A percentile compares a stretch with the other conserved stretches of the same genome.
These are phyloP conservation scores for Charina bottae DNA, from an alignment of 2,113 vertebrate genomes.

Conservation along the genomic window DNA sequence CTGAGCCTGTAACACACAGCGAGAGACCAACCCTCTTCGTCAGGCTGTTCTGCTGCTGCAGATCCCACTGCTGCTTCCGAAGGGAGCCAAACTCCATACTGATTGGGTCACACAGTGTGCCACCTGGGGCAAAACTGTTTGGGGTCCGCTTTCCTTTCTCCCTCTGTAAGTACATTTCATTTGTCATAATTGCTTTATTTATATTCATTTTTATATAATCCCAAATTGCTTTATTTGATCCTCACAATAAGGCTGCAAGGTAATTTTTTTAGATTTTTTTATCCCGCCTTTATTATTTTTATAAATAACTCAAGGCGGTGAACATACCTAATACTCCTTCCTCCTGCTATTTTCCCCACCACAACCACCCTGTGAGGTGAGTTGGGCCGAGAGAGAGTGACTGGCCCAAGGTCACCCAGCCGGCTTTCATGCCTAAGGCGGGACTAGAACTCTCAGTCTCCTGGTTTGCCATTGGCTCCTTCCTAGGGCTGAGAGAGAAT, in stretches of 20 bases:
- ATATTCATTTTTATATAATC: not conserved
- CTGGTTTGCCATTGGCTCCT: no score
- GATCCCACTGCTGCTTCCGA: not conserved
- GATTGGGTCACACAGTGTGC: not conserved
- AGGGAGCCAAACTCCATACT: not conserved
- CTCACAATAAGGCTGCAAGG: not conserved
- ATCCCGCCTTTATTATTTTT: no score
- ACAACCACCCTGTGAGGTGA: no score
- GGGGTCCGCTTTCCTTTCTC: not conserved
- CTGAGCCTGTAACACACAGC: constrained; percentile 64
- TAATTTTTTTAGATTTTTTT: not conserved
- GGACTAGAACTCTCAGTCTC: no score
- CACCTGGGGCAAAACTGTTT: not conserved
- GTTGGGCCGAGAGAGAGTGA: no score
- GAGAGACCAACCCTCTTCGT: not conserved
- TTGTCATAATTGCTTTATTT: not conserved
- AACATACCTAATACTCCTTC: no score
- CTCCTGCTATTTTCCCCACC: no score
- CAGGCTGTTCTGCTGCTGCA: not conserved
- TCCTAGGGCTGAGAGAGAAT: no score
- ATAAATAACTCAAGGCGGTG: not conserved
- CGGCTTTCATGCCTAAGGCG: no score
- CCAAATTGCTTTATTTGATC: not conserved
- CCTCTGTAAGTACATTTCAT: not conserved
- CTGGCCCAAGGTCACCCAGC: no score